These are phyloP conservation scores for Gerris lacustris DNA, from an alignment of 2,888 invertebrate genomes.

Conservation along the genomic window DNA sequence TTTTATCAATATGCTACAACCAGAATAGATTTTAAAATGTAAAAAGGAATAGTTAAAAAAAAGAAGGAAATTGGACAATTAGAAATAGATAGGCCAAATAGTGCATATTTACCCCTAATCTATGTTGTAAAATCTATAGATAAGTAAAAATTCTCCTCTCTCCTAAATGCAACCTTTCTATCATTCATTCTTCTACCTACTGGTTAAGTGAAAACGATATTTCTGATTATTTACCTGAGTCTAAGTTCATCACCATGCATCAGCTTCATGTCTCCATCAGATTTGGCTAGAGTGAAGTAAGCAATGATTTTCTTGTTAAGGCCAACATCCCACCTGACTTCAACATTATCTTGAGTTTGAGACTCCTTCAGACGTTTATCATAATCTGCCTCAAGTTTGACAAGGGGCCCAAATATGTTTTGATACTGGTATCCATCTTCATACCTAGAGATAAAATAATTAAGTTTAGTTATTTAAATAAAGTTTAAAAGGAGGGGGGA, in stretches of 20 bases:
- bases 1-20: too few species aligned
- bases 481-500: slow-evolving; percentile 8
- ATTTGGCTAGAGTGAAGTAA: slow-evolving; percentile 92
- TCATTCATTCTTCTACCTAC: too few species aligned
- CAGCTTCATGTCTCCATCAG: slow-evolving; percentile 75
- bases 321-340: slow-evolving; percentile 97
- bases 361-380: slow-evolving; percentile 95
- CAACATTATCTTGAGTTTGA: slow-evolving; percentile 94
- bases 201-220: too few species aligned
- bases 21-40: too few species aligned
- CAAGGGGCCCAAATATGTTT: slow-evolving; percentile 92
- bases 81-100: too few species aligned
- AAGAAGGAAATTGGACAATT: too few species aligned
- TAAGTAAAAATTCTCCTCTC: too few species aligned
- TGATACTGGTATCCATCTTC: slow-evolving; percentile 99
- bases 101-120: too few species aligned
- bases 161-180: too few species aligned
- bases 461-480: slow-evolving; percentile 25
- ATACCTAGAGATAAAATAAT: slow-evolving; percentile 48
- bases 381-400: slow-evolving; percentile 95
- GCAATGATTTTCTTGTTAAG: slow-evolving; percentile 96
- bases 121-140: too few species aligned
- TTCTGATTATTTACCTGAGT: slow-evolving; percentile 39
- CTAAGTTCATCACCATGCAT: slow-evolving; percentile 98
- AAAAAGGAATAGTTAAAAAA: too few species aligned